These are phyloP conservation scores for Etheostoma perlongum DNA, from an alignment of 2,797 vertebrate genomes.

Conservation along the genomic window DNA sequence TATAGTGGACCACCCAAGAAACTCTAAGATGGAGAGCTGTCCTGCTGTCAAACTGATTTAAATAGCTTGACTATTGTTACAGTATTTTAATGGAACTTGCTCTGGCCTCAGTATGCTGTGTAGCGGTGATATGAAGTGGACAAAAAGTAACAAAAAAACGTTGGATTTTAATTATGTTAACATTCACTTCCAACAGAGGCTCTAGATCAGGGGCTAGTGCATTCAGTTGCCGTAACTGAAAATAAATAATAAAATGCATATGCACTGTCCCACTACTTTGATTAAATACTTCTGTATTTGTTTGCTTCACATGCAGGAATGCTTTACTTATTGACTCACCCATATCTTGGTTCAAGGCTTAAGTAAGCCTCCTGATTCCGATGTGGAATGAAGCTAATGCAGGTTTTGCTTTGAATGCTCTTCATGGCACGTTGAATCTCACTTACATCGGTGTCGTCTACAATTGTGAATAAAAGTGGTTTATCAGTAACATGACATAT, in stretches of 20 bases:
- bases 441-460: conserved; percentile 18
- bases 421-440: conserved; percentile 32
- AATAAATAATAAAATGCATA: too few relatives aligned
- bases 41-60: neutral
- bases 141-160: neutral
- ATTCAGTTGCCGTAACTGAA: neutral
- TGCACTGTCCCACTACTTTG: neutral
- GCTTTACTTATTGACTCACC: conserved; percentile 62
- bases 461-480: neutral
- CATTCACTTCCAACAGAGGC: neutral
- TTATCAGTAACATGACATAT: neutral
- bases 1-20: too few relatives aligned
- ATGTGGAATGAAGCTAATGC: conserved; percentile 66
- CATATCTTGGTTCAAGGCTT: conserved; percentile 55
- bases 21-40: neutral
- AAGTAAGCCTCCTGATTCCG: conserved; percentile 24
- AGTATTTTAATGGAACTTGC: neutral
- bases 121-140: neutral
- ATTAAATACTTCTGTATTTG: too few relatives aligned
- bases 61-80: neutral
- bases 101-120: neutral
- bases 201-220: neutral
- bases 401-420: conserved; percentile 57
- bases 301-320: neutral
- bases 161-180: neutral